phyloP scores from a whole-genome alignment of 2,888 invertebrate species.

The Cancer borealis region DNA sequence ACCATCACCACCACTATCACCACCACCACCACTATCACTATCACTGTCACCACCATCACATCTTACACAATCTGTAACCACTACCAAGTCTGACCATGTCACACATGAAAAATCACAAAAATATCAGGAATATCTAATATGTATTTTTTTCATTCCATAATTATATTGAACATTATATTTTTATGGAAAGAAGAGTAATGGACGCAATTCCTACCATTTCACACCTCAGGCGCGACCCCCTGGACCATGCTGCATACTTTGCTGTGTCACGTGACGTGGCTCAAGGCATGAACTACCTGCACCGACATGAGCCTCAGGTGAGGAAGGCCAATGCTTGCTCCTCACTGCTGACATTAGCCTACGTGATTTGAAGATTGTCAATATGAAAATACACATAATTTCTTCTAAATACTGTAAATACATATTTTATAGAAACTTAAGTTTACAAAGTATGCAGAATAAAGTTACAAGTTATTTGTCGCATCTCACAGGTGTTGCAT shows the following conservation, averaged over 20 bases:
- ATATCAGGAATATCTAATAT: too few relatives aligned
- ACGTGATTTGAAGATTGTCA: background rate
- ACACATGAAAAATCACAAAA: too few relatives aligned
- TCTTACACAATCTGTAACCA: background rate
- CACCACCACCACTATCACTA: background rate
- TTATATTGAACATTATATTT: too few relatives aligned
- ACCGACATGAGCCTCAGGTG: conserved; percentile 76
- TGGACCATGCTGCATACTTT: conserved; percentile 76
- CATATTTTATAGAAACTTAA: background rate
- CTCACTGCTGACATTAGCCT: background rate
- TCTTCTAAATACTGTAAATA: background rate
- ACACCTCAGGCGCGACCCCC: conserved; percentile 60
- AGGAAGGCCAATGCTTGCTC: background rate
- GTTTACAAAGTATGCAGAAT: background rate
- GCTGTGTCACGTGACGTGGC: conserved; percentile 75
- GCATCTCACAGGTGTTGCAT: conserved; percentile 72
- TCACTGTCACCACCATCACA: background rate
- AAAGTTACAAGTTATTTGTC: background rate
- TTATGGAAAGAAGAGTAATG: background rate
- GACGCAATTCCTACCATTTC: background rate
- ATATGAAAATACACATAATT: background rate
- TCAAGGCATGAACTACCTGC: conserved; percentile 76
- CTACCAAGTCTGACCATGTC: background rate
- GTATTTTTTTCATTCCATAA: too few relatives aligned
- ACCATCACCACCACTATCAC: background rate